Percentiles rank a stretch among this genome's conserved stretches.
These are phyloP conservation scores for Dermochelys coriacea DNA, from an alignment of 2,797 vertebrate genomes.

Conservation along the genomic window DNA sequence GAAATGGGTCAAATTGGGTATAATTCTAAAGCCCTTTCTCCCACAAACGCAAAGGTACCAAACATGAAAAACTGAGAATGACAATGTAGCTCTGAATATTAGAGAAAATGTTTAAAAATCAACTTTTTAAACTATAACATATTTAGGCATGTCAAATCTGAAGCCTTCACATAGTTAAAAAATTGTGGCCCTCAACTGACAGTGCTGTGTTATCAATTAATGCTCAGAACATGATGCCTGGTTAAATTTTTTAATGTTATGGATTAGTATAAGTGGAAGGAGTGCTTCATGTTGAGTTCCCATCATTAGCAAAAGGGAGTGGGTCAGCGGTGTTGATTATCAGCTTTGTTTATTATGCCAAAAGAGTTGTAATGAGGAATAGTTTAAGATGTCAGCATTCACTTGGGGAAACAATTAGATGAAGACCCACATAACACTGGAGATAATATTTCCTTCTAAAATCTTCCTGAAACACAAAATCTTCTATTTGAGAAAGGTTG, in stretches of 20 bases:
- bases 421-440: background rate
- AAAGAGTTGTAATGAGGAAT: background rate
- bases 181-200: background rate
- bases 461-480: background rate
- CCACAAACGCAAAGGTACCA: background rate
- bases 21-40: background rate
- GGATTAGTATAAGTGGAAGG: background rate
- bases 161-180: background rate
- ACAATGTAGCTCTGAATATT: background rate
- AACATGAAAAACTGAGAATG: background rate
- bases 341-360: background rate
- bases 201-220: background rate
- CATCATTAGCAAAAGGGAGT: background rate
- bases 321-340: background rate
- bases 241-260: background rate
- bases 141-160: background rate
- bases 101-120: background rate
- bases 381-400: background rate
- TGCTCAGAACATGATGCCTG: background rate
- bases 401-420: constrained; percentile 11
- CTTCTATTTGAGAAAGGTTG: background rate
- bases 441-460: background rate
- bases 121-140: background rate
- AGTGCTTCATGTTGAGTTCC: background rate
- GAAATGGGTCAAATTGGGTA: background rate